A percentile compares a stretch with the other conserved stretches of the same genome.
Evolutionary conservation across 2,113 vertebrate genomes (phyloP).

Genomic region (Pseudorasbora parva): DNA sequence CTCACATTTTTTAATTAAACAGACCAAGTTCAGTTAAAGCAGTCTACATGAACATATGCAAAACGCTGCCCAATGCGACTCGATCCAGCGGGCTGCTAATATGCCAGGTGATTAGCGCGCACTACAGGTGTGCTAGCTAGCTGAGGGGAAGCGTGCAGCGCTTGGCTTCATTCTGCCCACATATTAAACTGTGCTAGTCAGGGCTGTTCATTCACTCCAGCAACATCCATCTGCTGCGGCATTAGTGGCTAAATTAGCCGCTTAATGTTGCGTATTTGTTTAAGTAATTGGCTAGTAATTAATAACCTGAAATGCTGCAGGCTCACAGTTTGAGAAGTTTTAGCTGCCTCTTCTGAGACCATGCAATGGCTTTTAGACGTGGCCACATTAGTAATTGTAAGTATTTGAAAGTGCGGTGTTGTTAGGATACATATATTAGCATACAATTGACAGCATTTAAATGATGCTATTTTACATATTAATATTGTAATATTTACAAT

Average conservation of each 20-base stretch:
- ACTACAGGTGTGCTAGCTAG: constrained; percentile 56
- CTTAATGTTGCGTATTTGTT: constrained; percentile 80
- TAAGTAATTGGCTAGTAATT: constrained; percentile 80
- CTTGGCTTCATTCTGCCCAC: constrained; percentile 55
- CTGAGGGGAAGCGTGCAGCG: constrained; percentile 49
- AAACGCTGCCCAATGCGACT: neutral
- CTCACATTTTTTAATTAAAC: constrained; percentile 24
- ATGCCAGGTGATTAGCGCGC: constrained; percentile 45
- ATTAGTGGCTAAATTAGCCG: constrained; percentile 76
- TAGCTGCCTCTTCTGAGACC: neutral
- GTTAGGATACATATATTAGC: neutral
- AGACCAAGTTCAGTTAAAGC: neutral
- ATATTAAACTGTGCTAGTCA: constrained; percentile 51
- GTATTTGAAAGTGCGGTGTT: neutral
- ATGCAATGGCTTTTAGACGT: neutral
- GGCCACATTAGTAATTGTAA: neutral
- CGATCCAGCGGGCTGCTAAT: constrained; percentile 71
- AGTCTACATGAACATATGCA: constrained; percentile 28
- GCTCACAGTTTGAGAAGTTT: constrained; percentile 27
- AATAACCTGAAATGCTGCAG: constrained; percentile 71
- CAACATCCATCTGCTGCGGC: constrained; percentile 75
- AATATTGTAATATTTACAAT: neutral
- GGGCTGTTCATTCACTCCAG: constrained; percentile 42
- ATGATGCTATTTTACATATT: neutral
- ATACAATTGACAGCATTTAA: neutral